phyloP scores from a whole-genome alignment of 2,888 invertebrate genomes.

The Hirtodrosophila duncani region DNA sequence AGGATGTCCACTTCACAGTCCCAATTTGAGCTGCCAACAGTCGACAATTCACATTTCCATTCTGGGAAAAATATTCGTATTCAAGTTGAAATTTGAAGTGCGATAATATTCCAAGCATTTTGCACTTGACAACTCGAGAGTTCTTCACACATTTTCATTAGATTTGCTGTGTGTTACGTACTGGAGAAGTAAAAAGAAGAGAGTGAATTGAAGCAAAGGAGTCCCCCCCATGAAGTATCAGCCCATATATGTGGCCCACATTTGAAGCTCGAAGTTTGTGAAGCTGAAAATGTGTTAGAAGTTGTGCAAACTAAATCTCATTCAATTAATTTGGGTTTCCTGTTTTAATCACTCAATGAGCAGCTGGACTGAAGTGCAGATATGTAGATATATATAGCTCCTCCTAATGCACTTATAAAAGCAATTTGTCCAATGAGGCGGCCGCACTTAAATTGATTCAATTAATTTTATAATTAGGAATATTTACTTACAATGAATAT shows the following conservation, averaged over 20 bases:
- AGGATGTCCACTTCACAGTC: too few species aligned
- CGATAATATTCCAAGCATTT: conserved; percentile 4
- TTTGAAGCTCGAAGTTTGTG: not conserved
- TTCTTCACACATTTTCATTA: not conserved
- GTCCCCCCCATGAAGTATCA: too few species aligned
- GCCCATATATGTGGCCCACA: too few species aligned
- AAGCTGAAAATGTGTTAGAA: not conserved
- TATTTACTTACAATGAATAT: too few species aligned
- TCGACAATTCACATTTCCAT: not conserved
- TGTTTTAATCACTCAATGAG: conserved; percentile 10
- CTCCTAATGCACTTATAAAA: too few species aligned
- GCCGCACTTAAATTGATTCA: too few species aligned
- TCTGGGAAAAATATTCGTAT: not conserved
- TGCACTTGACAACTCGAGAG: conserved; percentile 1
- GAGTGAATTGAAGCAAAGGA: not conserved
- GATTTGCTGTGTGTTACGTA: not conserved
- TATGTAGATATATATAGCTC: too few species aligned
- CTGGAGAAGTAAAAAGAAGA: not conserved
- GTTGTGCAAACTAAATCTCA: conserved; percentile 5
- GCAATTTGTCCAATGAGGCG: conserved; percentile 2
- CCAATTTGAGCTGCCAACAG: conserved; percentile 3
- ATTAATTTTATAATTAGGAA: too few species aligned
- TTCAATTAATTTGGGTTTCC: not conserved
- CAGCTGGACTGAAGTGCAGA: not conserved
- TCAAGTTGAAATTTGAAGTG: conserved; percentile 2